These are phyloP conservation scores for Trichogramma evanescens DNA, from an alignment of 2,888 invertebrate genomes.

Conservation along the genomic window DNA sequence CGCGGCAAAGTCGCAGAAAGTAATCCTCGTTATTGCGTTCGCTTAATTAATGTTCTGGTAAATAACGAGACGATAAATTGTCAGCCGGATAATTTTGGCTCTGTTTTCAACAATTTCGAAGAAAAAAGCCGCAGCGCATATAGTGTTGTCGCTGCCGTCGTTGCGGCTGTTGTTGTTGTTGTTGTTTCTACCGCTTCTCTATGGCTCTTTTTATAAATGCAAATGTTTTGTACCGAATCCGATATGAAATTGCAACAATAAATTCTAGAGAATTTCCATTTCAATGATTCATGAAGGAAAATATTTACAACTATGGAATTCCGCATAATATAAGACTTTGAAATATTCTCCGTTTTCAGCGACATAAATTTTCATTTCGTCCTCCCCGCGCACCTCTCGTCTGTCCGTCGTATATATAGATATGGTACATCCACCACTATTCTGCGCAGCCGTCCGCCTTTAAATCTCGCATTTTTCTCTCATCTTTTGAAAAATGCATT, in stretches of 20 bases:
- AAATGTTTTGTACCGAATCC: conserved; percentile 18
- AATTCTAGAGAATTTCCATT: conserved; percentile 19
- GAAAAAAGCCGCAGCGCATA: no score
- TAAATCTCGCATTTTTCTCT: conserved; percentile 20
- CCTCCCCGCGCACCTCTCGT: not conserved
- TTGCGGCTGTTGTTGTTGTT: no score
- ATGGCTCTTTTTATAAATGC: conserved; percentile 6
- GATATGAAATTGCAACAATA: conserved; percentile 22
- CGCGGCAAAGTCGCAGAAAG: no score
- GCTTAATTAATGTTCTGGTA: no score
- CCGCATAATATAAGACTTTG: conserved; percentile 22
- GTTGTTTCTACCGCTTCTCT: no score
- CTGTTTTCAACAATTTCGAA: no score
- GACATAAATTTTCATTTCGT: conserved; percentile 21
- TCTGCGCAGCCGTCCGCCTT: not conserved
- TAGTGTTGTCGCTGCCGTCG: no score
- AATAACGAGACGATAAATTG: no score
- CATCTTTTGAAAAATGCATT: conserved; percentile 23
- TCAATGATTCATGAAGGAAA: conserved; percentile 24
- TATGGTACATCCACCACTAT: not conserved
- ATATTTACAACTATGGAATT: conserved; percentile 23
- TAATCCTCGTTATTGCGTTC: not conserved
- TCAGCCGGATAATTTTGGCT: no score
- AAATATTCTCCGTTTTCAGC: conserved; percentile 22
- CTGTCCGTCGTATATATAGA: no score